Percentiles rank a stretch among this genome's conserved stretches.
phyloP scores from a whole-genome alignment of 2,113 vertebrate genomes.

The Pseudonaja textilis region DNA sequence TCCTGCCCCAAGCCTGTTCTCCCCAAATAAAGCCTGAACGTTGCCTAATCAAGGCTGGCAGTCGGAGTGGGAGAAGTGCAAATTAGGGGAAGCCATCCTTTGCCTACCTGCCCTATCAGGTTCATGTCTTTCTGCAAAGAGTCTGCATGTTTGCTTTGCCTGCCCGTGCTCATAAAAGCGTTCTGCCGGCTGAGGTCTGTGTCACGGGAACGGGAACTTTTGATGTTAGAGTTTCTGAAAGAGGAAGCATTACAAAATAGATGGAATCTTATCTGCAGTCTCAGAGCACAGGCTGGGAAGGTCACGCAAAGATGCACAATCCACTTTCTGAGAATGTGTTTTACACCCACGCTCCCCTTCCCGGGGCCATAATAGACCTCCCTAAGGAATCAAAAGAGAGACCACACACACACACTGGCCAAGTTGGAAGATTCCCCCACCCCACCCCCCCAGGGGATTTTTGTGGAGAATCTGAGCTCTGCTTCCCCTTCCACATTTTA shows the following conservation, averaged over 20 bases:
- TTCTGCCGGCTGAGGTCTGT: slow-evolving; percentile 53
- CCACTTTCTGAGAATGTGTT: background rate
- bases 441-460: background rate
- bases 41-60: background rate
- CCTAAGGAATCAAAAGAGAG: background rate
- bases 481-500: background rate
- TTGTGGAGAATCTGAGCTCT: background rate
- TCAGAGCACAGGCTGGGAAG: background rate
- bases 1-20: background rate
- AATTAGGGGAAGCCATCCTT: background rate
- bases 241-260: slow-evolving; percentile 32
- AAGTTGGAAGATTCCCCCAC: background rate
- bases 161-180: slow-evolving; percentile 21
- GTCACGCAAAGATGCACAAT: background rate
- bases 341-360: background rate
- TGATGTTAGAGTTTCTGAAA: slow-evolving; percentile 42
- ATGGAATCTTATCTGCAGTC: background rate
- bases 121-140: slow-evolving; percentile 59
- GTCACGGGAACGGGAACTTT: slow-evolving; percentile 53
- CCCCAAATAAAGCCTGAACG: background rate
- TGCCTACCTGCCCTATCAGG: slow-evolving; percentile 68
- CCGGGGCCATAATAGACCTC: background rate
- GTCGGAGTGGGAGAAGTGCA: background rate
- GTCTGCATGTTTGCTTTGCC: slow-evolving; percentile 58
- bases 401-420: background rate